Evolutionary conservation across 2,888 invertebrate genomes (phyloP).

Genomic region (Xiphydria camelus): DNA sequence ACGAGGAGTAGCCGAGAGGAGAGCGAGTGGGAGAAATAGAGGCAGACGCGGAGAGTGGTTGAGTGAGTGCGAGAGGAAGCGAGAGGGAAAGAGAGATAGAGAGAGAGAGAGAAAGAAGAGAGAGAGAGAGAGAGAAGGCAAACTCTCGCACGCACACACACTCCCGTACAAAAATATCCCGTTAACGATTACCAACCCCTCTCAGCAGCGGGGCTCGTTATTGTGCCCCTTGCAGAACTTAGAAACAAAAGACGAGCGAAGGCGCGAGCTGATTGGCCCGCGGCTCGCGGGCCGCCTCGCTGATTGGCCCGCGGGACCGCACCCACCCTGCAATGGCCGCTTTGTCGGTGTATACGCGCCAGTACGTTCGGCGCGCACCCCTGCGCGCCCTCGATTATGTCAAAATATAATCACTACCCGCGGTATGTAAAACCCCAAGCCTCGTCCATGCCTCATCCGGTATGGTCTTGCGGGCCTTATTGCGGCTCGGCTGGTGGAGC

Average conservation of each 20-base stretch:
- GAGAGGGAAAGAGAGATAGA: slow-evolving; percentile 18
- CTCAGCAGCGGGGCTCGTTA: slow-evolving; percentile 42
- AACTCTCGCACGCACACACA: slow-evolving; percentile 22
- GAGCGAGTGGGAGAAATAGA: slow-evolving; percentile 21
- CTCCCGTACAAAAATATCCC: slow-evolving; percentile 45
- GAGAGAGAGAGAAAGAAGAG: slow-evolving; percentile 18
- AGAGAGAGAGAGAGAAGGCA: slow-evolving; percentile 12
- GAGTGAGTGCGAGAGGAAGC: slow-evolving; percentile 10
- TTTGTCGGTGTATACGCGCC: slow-evolving; percentile 46
- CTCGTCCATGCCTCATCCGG: background rate
- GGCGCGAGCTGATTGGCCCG: slow-evolving; percentile 53
- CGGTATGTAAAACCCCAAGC: background rate
- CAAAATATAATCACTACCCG: slow-evolving; percentile 41
- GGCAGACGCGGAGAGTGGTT: slow-evolving; percentile 11
- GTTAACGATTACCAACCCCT: slow-evolving; percentile 52
- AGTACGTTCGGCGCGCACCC: slow-evolving; percentile 34
- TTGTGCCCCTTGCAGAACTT: slow-evolving; percentile 45
- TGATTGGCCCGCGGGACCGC: slow-evolving; percentile 57
- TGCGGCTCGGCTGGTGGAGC: background rate
- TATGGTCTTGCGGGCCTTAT: slow-evolving; percentile 1
- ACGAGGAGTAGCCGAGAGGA: background rate
- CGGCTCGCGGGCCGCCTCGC: slow-evolving; percentile 47
- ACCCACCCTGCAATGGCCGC: slow-evolving; percentile 59
- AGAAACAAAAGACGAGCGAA: slow-evolving; percentile 53
- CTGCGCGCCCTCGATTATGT: slow-evolving; percentile 32